Evolutionary conservation across 2,888 invertebrate species (phyloP).

Genomic region (Bursaphelenchus okinawaensis): DNA sequence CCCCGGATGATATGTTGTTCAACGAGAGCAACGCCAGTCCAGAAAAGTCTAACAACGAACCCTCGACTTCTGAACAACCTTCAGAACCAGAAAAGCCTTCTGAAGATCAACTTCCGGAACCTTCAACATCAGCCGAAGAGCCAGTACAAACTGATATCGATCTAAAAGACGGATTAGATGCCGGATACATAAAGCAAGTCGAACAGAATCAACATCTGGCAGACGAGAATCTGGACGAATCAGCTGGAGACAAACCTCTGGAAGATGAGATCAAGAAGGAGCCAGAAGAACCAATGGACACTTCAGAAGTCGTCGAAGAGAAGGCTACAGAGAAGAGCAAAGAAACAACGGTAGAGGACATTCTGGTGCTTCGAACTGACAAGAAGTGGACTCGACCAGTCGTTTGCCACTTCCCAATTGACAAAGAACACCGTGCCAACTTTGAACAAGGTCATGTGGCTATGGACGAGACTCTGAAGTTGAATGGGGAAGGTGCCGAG

Average conservation of each 20-base stretch:
- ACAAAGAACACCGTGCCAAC: background rate
- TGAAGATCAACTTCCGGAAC: no score
- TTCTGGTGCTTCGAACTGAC: background rate
- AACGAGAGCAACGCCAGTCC: no score
- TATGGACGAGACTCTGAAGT: background rate
- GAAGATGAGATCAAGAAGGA: background rate
- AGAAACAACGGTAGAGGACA: background rate
- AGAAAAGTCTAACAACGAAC: background rate
- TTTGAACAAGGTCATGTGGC: background rate
- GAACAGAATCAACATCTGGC: background rate
- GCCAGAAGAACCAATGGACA: background rate
- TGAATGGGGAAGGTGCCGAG: background rate
- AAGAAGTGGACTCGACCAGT: background rate
- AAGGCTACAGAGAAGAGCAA: background rate
- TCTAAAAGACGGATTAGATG: slow-evolving; percentile 6
- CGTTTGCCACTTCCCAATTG: background rate
- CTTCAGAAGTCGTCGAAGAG: background rate
- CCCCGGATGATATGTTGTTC: no score
- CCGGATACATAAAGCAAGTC: slow-evolving; percentile 1
- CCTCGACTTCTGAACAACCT: no score
- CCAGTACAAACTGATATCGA: slow-evolving; percentile 7
- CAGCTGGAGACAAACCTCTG: no score
- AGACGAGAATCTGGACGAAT: background rate
- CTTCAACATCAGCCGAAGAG: background rate
- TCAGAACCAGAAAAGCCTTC: background rate